Evolutionary conservation across 30 jellyfish, hydroid and myxozoan species (phyloP), one percentile per base, ranked within the genome.

Genomic region (Aurelia sp.): DNA sequence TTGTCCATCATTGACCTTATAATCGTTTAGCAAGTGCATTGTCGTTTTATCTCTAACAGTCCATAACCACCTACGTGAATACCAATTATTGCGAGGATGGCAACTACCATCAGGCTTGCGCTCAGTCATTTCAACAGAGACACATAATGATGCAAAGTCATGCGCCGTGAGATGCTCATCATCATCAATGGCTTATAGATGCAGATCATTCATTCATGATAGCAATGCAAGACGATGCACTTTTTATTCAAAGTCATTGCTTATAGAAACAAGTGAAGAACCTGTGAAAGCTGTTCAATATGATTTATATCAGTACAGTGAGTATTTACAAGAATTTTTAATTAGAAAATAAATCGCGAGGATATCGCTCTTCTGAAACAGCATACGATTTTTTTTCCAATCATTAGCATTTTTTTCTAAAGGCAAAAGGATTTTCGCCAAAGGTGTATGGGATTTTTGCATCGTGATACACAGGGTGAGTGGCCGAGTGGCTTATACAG

Each of bases 121-220:
- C 13, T 55, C 90, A 21, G 81, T 58, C 18, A 75, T 87, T 3
- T 27, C 86, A 33, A 68, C 92, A 5, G 80, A 58, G 61, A 17
- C 48, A 18, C 73, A 59, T 21, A 50, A 16, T 17, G 27, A 53
- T 53, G 90, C 90, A 44, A 55, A 76, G 55, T 18, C 78, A 11
- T 87, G 96, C 52, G 96, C 96, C 18, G 27, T 17, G 13, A 73
- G 67, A 48, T 87, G 96, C 82, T 44, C 88, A 20, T 57, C 96
- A 15, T 59, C 85, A 3, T 11, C 76, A 6, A 12, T n/a, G 58
- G 88, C 74, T 2, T 48, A 22, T 40, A 55, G 85, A 74, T 95
- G 99, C 91, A 89, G 97, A n/a, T 59, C 99, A 2, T 95, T 95
- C 86, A 59, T 81, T 6, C 68, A 53, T 85, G 86, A 83, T 31